These are phyloP conservation scores for Nerophis lumbriciformis DNA, from an alignment of 2,113 vertebrate genomes.

Conservation along the genomic window DNA sequence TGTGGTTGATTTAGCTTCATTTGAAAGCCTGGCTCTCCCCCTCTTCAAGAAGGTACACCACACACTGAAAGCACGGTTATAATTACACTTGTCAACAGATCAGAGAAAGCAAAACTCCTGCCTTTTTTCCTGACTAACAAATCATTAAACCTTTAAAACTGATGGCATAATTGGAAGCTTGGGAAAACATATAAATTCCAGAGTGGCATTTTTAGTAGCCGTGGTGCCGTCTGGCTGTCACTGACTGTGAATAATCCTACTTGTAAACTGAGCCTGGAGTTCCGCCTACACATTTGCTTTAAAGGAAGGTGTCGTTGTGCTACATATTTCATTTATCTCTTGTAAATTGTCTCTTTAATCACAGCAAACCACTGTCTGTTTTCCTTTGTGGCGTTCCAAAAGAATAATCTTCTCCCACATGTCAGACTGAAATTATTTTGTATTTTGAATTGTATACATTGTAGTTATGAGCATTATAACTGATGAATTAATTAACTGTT, in stretches of 20 bases:
- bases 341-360: slow-evolving; percentile 31
- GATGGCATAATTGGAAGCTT: slow-evolving; percentile 60
- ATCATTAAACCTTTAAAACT: slow-evolving; percentile 46
- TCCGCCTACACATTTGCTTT: slow-evolving; percentile 44
- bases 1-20: slow-evolving; percentile 82
- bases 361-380: slow-evolving; percentile 10
- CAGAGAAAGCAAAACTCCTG: slow-evolving; percentile 28
- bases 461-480: neutral
- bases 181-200: slow-evolving; percentile 56
- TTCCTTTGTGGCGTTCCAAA: neutral
- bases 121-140: slow-evolving; percentile 19
- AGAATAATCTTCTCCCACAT: neutral
- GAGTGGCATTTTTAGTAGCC: slow-evolving; percentile 59
- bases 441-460: neutral
- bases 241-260: slow-evolving; percentile 56
- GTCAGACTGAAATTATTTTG: neutral
- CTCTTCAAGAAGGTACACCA: slow-evolving; percentile 79
- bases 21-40: slow-evolving; percentile 85
- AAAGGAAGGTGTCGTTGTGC: slow-evolving; percentile 38
- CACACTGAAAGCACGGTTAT: slow-evolving; percentile 31
- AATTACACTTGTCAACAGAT: slow-evolving; percentile 37
- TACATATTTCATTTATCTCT: slow-evolving; percentile 42
- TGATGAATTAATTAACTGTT: neutral
- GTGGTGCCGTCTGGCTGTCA: slow-evolving; percentile 66
- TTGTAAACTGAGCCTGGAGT: slow-evolving; percentile 53